A percentile compares a stretch with the other conserved stretches of the same genome.
Evolutionary conservation across 2,113 vertebrate species (phyloP).

Genomic region (Caretta caretta): DNA sequence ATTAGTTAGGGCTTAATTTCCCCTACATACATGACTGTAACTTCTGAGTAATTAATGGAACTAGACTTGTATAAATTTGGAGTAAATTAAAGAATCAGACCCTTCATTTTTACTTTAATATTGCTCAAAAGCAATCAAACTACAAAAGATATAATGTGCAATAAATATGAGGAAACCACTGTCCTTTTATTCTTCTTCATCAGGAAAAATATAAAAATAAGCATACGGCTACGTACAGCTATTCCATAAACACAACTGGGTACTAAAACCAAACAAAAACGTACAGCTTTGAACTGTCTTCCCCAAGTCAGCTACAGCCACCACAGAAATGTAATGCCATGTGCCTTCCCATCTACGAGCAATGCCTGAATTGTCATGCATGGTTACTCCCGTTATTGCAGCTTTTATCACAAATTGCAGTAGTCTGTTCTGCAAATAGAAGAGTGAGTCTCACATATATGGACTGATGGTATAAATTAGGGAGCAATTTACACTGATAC

Average conservation of each 20-base stretch:
- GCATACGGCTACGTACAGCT: neutral
- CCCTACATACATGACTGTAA: neutral
- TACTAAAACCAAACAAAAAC: constrained; percentile 32
- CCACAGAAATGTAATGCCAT: constrained; percentile 55
- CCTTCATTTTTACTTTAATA: neutral
- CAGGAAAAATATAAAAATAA: neutral
- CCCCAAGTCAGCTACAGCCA: constrained; percentile 39
- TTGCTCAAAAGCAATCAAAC: neutral
- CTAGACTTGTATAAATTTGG: neutral
- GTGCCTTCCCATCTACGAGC: constrained; percentile 14
- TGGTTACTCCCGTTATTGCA: constrained; percentile 6
- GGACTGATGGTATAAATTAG: constrained; percentile 31
- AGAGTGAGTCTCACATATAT: constrained; percentile 36
- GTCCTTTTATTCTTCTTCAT: neutral
- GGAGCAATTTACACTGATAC: constrained; percentile 8
- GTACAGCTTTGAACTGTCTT: constrained; percentile 18
- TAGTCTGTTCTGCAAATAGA: constrained; percentile 19
- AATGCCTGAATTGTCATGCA: constrained; percentile 9
- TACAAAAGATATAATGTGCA: neutral
- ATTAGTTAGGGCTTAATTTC: neutral
- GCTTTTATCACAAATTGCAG: constrained; percentile 55
- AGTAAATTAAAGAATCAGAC: neutral
- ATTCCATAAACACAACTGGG: neutral
- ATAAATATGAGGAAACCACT: neutral
- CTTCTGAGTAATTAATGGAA: neutral